Conservation (phyloP, 2,797 vertebrate species). For the Tapera naevia region DNA sequence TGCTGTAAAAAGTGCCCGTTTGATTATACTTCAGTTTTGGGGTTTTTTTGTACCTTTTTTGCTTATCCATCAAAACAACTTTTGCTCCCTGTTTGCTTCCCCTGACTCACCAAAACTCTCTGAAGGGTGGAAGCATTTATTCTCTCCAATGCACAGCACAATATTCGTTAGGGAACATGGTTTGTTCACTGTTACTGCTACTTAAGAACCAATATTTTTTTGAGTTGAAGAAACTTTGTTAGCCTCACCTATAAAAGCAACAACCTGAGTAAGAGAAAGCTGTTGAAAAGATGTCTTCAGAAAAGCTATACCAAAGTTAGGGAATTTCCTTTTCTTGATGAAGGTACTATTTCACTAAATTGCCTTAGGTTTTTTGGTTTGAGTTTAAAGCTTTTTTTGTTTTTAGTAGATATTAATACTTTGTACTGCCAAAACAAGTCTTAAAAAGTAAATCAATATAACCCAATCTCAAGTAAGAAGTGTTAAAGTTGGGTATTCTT, state of each 20-base stretch:
- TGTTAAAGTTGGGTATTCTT: background rate
- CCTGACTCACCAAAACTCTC: background rate
- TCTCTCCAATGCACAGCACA: background rate
- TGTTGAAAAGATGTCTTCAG: background rate
- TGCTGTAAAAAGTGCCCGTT: background rate
- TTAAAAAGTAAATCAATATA: slow-evolving; percentile 46
- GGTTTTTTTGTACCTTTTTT: background rate
- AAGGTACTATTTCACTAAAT: slow-evolving; percentile 33
- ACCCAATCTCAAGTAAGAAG: background rate
- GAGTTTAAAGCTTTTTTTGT: background rate
- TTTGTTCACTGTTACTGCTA: background rate
- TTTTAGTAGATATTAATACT: slow-evolving; percentile 31
- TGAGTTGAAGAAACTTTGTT: background rate
- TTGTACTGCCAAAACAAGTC: slow-evolving; percentile 27
- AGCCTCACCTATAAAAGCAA: background rate
- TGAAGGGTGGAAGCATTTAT: background rate
- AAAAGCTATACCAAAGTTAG: background rate
- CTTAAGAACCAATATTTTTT: background rate
- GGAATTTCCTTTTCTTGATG: background rate
- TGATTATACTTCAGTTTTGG: background rate
- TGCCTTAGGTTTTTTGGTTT: background rate
- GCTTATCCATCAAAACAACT: background rate
- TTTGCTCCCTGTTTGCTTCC: background rate
- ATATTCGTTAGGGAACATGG: background rate
- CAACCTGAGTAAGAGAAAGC: background rate